These are phyloP conservation scores for Idaea aversata DNA, from an alignment of 2,888 invertebrate genomes.

Conservation along the genomic window DNA sequence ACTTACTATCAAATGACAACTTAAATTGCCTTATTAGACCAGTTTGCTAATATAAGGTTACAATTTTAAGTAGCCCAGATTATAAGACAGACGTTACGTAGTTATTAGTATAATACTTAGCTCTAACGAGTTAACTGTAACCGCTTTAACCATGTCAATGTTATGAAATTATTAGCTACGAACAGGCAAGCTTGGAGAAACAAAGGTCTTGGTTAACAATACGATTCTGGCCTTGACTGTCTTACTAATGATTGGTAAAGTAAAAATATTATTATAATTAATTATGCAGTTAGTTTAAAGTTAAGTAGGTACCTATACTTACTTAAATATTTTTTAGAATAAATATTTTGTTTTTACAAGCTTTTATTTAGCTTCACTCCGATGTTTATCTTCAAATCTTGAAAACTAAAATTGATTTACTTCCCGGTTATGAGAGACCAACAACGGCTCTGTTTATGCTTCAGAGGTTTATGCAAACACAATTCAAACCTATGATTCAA, in stretches of 20 bases:
- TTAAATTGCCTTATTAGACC: too few relatives aligned
- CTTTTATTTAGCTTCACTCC: too few relatives aligned
- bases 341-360: too few relatives aligned
- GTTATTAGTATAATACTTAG: not conserved
- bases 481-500: too few relatives aligned
- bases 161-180: conserved; percentile 1
- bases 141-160: conserved; percentile 3
- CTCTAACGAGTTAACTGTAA: not conserved
- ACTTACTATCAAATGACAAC: too few relatives aligned
- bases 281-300: not conserved
- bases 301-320: too few relatives aligned
- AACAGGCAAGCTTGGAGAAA: not conserved
- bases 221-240: not conserved
- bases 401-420: too few relatives aligned
- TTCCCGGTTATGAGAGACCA: too few relatives aligned
- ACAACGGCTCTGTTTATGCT: too few relatives aligned
- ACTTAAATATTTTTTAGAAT: too few relatives aligned
- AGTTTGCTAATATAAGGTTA: not conserved
- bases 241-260: not conserved
- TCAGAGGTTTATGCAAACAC: too few relatives aligned
- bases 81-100: not conserved
- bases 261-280: not conserved
- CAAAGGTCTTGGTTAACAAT: conserved; percentile 3
- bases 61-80: not conserved
- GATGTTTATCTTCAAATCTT: too few relatives aligned